Conservation (phyloP, 2,888 invertebrate genomes). For the Chloroclysta siterata region DNA sequence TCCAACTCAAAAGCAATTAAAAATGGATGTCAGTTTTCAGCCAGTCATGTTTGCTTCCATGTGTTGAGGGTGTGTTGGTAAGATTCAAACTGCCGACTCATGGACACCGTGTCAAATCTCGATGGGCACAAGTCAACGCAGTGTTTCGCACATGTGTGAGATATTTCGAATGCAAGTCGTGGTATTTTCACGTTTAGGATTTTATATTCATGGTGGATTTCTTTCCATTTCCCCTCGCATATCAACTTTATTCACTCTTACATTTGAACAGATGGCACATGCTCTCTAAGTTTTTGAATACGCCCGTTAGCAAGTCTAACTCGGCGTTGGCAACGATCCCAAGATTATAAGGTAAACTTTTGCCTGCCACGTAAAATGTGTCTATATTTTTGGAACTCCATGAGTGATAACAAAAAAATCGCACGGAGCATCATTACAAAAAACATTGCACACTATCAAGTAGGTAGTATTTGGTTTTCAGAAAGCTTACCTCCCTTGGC, state of each 20-base stretch:
- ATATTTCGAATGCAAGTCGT: slow-evolving; percentile 37
- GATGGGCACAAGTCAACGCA: slow-evolving; percentile 68
- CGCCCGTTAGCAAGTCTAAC: background rate
- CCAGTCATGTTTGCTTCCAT: slow-evolving; percentile 74
- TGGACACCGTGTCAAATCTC: slow-evolving; percentile 79
- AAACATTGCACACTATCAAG: background rate
- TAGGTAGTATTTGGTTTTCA: background rate
- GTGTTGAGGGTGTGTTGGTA: slow-evolving; percentile 61
- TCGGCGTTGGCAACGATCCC: background rate
- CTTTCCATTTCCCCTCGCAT: background rate
- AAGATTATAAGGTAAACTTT: background rate
- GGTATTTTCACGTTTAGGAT: slow-evolving; percentile 25
- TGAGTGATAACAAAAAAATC: background rate
- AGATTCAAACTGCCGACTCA: slow-evolving; percentile 66
- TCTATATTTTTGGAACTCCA: background rate
- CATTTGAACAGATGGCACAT: background rate
- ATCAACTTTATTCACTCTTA: background rate
- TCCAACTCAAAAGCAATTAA: slow-evolving; percentile 74
- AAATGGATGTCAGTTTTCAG: slow-evolving; percentile 65
- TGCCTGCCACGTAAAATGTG: background rate
- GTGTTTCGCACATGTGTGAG: slow-evolving; percentile 71
- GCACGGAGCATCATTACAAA: background rate
- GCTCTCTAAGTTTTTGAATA: slow-evolving; percentile 1
- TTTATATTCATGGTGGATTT: slow-evolving; percentile 21
- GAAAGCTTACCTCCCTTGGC: background rate